phyloP scores from a whole-genome alignment of 2,797 vertebrate genomes.

The Ptychobarbus kaznakovi region DNA sequence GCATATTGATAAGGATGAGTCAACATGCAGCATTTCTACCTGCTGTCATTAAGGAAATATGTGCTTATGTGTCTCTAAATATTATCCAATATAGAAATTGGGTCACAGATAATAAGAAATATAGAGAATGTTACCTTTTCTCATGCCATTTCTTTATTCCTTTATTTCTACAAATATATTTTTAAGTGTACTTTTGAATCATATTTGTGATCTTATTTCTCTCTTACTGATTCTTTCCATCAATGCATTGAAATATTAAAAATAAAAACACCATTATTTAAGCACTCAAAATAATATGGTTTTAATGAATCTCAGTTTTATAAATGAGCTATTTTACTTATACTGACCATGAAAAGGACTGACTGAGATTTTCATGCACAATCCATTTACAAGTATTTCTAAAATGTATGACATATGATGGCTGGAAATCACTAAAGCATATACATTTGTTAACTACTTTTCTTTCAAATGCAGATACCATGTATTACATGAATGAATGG shows the following conservation, averaged over 20 bases:
- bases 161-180: neutral
- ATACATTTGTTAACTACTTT: neutral
- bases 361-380: neutral
- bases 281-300: neutral
- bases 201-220: neutral
- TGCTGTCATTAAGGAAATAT: slow-evolving; percentile 12
- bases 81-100: neutral
- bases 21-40: slow-evolving; percentile 40
- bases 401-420: neutral
- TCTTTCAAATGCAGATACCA: slow-evolving; percentile 14
- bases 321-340: neutral
- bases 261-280: neutral
- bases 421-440: slow-evolving; percentile 29
- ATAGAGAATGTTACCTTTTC: neutral
- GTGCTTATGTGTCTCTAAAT: neutral
- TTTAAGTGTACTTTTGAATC: neutral
- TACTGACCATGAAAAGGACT: neutral
- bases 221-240: neutral
- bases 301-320: neutral
- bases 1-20: slow-evolving; percentile 64
- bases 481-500: neutral
- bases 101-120: neutral
- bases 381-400: slow-evolving; percentile 22
- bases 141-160: neutral
- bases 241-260: neutral